Conservation (phyloP, 1,140 invertebrate species). For the Oryzaephilus surinamensis region DNA sequence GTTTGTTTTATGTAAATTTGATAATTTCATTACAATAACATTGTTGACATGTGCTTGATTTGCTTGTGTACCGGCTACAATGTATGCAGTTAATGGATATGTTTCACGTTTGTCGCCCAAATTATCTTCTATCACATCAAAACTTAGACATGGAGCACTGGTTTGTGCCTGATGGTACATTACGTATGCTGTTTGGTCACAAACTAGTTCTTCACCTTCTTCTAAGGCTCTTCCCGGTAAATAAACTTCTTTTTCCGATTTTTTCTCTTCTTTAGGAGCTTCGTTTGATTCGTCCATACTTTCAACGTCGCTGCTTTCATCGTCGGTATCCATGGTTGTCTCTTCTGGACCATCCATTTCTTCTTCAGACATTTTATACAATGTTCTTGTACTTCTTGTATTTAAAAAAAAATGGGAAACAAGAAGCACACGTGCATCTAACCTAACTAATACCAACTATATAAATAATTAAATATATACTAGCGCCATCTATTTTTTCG, state of each 20-base stretch:
- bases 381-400: too few species aligned
- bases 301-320: background rate
- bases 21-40: slow-evolving; percentile 66
- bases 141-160: slow-evolving; percentile 84
- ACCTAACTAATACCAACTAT: too few species aligned
- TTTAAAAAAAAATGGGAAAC: too few species aligned
- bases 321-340: background rate
- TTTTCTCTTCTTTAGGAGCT: slow-evolving; percentile 28
- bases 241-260: slow-evolving; percentile 57
- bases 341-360: background rate
- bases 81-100: slow-evolving; percentile 75
- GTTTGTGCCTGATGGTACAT: slow-evolving; percentile 86
- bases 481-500: too few species aligned
- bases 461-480: too few species aligned
- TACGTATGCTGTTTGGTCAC: slow-evolving; percentile 81
- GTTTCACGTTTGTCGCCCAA: slow-evolving; percentile 63
- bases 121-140: slow-evolving; percentile 71
- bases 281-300: slow-evolving; percentile 25
- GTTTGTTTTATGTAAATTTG: slow-evolving; percentile 69
- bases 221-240: slow-evolving; percentile 63
- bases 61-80: slow-evolving; percentile 86
- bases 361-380: background rate
- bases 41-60: slow-evolving; percentile 69
- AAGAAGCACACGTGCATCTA: too few species aligned
- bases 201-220: slow-evolving; percentile 73